Evolutionary conservation across 2,113 vertebrate genomes (phyloP), one percentile per base, ranked within the genome.

Genomic region (Xenotilapia caudafasciata): DNA sequence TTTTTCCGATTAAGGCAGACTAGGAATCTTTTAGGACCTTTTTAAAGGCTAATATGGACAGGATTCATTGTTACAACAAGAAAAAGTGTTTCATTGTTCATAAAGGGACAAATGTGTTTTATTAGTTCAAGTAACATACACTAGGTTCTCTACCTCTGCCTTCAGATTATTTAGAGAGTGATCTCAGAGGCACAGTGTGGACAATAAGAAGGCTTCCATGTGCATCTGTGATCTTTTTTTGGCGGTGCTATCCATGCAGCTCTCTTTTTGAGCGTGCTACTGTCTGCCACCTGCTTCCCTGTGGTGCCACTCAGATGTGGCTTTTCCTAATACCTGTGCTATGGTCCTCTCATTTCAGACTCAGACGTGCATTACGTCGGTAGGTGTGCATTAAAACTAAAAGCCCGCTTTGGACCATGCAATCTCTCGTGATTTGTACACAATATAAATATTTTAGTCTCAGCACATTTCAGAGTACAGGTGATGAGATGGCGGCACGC

Each of bases 261-360:
- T 88, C 77, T 86, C 85, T 80, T 1, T 28, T 7, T 82, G 56
- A 79, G 79, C 15, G 1, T 13, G 62, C 47, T 84, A 83, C 86
- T 87, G 88, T 89, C 91, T 80, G 75, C 88, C 91, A 89, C 90
- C 73, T 83, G 95, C 89, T 89, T 89, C 90, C 90, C 80, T 38
- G 83, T 38, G 10, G 83, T 45, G 60, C 21, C 35, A 86, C 87
- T 95, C 28, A 89, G 94, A 93, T 93, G 94, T 93, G 95, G 94
- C 88, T 93, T 88, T 84, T 55, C 83, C 86, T 91, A 95, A 92
- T 91, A 93, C 93, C 87, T 60, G 65, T 88, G 49, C 49, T 38
- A 80, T 79, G 88, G 83, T 86, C 86, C 80, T 89, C 89, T 91
- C 77, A 83, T 88, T 90, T 83, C 80, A 85, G 58, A 56, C 79